A percentile compares a stretch with the other conserved stretches of the same genome.
Evolutionary conservation across 2,797 vertebrate genomes (phyloP).

Genomic region (Calcarius lapponicus): DNA sequence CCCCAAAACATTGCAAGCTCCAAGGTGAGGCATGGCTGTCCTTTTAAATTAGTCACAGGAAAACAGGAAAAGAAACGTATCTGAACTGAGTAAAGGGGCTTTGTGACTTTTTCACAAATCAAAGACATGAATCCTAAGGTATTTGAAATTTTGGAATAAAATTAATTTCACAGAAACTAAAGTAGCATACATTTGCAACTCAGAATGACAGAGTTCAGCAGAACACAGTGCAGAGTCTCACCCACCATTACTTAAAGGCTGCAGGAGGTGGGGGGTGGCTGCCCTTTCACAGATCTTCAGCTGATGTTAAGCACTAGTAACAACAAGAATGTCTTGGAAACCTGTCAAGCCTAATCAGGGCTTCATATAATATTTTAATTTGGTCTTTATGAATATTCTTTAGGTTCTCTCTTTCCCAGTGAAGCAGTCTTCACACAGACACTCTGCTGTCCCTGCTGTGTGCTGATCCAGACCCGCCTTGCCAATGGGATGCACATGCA

Average conservation of each 20-base stretch:
- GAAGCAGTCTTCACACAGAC: not conserved
- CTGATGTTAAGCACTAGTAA: not conserved
- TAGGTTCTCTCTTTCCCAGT: not conserved
- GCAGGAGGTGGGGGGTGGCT: not conserved
- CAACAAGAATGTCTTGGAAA: not conserved
- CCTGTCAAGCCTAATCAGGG: not conserved
- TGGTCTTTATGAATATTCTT: not conserved
- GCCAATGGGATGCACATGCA: rapidly evolving
- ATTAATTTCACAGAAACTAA: not conserved
- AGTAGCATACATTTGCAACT: not conserved
- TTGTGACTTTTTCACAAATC: not conserved
- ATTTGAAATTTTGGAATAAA: not conserved
- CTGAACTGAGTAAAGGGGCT: not conserved
- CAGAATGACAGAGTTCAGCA: not conserved
- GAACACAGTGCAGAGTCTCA: not conserved
- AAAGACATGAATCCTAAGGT: not conserved
- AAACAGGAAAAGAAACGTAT: not conserved
- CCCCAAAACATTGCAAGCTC: not conserved
- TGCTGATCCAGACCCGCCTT: not conserved
- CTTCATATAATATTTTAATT: slow-evolving; percentile 2
- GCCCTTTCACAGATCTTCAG: not conserved
- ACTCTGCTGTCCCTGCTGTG: not conserved
- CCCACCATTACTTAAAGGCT: not conserved
- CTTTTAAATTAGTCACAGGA: not conserved
- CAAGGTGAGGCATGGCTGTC: not conserved